Percentiles rank a stretch among this genome's conserved stretches.
Evolutionary conservation across 2,888 invertebrate species (phyloP).

Genomic region (Brachyptera putata): DNA sequence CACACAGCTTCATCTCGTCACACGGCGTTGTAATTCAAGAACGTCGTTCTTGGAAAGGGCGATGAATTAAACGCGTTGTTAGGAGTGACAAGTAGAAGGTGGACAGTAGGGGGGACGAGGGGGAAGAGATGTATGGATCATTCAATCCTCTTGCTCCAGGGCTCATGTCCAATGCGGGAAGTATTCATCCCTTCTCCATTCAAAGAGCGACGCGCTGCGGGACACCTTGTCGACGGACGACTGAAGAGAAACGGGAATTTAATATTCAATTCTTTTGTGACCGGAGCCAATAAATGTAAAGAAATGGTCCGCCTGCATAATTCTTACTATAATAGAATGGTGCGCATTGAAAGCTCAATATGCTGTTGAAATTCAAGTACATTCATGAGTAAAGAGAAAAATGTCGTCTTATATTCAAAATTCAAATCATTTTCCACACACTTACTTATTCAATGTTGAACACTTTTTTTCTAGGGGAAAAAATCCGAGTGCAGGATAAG

Average conservation of each 20-base stretch:
- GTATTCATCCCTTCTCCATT: background rate
- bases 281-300: constrained; percentile 1
- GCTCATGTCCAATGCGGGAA: background rate
- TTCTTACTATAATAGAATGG: too few relatives aligned
- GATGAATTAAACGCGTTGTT: background rate
- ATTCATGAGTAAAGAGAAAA: too few relatives aligned
- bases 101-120: background rate
- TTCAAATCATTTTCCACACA: too few relatives aligned
- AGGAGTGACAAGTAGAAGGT: background rate
- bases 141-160: too few relatives aligned
- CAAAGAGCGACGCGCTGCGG: background rate
- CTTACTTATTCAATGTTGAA: too few relatives aligned
- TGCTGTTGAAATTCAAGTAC: too few relatives aligned
- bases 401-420: too few relatives aligned
- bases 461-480: too few relatives aligned
- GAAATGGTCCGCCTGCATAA: background rate
- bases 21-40: background rate
- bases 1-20: too few relatives aligned
- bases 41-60: background rate
- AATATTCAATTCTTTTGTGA: constrained; percentile 14
- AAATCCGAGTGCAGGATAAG: too few relatives aligned
- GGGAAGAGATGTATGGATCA: too few relatives aligned
- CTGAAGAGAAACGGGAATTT: background rate
- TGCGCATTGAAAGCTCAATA: too few relatives aligned
- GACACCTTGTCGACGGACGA: background rate